Evolutionary conservation across 2,113 vertebrate genomes (phyloP).

Genomic region (Cyprinodon brontotheroides): DNA sequence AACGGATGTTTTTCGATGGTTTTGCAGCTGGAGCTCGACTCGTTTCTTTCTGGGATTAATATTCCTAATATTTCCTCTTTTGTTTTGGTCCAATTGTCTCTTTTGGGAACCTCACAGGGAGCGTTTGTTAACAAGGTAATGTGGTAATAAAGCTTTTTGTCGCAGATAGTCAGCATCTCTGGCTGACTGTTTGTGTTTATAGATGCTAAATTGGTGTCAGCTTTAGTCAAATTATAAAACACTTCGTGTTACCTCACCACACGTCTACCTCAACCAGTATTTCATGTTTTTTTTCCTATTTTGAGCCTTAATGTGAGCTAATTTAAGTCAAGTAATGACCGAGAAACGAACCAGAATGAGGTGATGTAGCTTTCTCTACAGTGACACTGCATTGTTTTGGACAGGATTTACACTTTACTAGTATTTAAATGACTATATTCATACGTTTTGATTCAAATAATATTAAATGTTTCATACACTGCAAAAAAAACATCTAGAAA

Average conservation of each 20-base stretch:
- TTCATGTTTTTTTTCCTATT: slow-evolving; percentile 9
- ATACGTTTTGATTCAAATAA: too few species aligned
- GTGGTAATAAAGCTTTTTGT: slow-evolving; percentile 21
- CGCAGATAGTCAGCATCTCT: slow-evolving; percentile 44
- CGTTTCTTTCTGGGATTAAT: slow-evolving; percentile 62
- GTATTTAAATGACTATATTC: not conserved
- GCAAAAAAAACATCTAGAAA: too few species aligned
- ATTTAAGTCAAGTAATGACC: slow-evolving; percentile 40
- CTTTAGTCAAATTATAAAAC: slow-evolving; percentile 28
- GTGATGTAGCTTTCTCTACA: slow-evolving; percentile 6
- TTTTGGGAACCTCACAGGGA: slow-evolving; percentile 37
- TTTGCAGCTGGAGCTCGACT: slow-evolving; percentile 44
- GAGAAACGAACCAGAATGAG: slow-evolving; percentile 24
- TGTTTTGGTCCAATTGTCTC: slow-evolving; percentile 32
- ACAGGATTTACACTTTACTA: not conserved
- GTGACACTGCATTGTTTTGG: not conserved
- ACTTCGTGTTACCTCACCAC: not conserved
- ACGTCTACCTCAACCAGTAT: slow-evolving; percentile 13
- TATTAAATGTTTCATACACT: too few species aligned
- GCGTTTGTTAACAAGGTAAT: slow-evolving; percentile 69
- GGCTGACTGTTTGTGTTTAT: slow-evolving; percentile 11
- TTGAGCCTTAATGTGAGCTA: slow-evolving; percentile 11
- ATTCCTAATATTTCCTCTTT: not conserved
- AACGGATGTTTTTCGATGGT: slow-evolving; percentile 69
- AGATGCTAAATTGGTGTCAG: slow-evolving; percentile 16